phyloP scores from a whole-genome alignment of 2,113 vertebrate species.

The Lepisosteus osseus region DNA sequence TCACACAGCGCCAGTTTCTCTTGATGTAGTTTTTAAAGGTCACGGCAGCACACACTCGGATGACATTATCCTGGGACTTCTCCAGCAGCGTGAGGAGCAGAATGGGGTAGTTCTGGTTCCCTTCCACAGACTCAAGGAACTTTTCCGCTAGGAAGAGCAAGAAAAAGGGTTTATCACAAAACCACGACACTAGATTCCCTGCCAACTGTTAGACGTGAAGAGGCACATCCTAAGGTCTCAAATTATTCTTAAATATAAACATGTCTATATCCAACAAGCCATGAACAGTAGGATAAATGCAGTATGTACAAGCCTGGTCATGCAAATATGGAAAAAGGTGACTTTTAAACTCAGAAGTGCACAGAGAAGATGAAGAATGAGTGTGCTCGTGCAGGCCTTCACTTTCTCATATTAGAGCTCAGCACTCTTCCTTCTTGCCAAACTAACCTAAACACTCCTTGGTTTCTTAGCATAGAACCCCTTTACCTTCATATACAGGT shows the following conservation, averaged over 20 bases:
- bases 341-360: too few species aligned
- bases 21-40: slow-evolving; percentile 99
- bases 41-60: slow-evolving; percentile 93
- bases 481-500: too few species aligned
- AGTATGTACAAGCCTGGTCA: neutral
- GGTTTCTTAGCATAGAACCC: too few species aligned
- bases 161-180: neutral
- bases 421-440: too few species aligned
- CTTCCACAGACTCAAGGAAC: slow-evolving; percentile 95
- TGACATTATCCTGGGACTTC: slow-evolving; percentile 93
- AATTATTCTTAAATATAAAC: neutral
- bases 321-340: too few species aligned
- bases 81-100: slow-evolving; percentile 88
- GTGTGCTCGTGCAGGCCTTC: too few species aligned
- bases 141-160: slow-evolving; percentile 83
- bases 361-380: too few species aligned
- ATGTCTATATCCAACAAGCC: neutral
- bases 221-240: neutral
- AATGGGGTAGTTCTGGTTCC: slow-evolving; percentile 90
- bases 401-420: too few species aligned
- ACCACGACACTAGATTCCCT: neutral
- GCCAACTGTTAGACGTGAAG: neutral
- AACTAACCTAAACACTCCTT: too few species aligned
- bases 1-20: slow-evolving; percentile 97
- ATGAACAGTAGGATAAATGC: neutral